A percentile compares a stretch with the other conserved stretches of the same genome.
Conservation (phyloP, 1,140 invertebrate genomes). For the Hycleus cichorii region DNA sequence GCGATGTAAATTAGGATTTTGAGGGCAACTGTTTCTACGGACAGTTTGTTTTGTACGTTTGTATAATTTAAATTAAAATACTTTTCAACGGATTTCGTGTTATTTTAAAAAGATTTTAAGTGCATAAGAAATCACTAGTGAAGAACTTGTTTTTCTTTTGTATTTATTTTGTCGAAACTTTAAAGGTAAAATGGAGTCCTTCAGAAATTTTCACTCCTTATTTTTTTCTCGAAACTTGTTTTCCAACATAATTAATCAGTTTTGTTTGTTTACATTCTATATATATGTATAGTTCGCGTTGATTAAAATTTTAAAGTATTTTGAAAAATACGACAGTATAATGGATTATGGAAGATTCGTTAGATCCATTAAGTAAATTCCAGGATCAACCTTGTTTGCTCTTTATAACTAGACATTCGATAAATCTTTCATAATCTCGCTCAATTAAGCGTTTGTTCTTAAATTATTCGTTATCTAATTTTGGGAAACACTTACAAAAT, state of each 20-base stretch:
- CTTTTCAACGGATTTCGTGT: slow-evolving; percentile 13
- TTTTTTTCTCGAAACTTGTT: background rate
- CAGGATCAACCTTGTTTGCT: slow-evolving; percentile 9
- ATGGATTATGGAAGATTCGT: slow-evolving; percentile 5
- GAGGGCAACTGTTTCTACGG: slow-evolving; percentile 9
- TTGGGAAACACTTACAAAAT: slow-evolving; percentile 11
- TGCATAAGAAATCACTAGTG: slow-evolving; percentile 11
- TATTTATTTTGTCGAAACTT: slow-evolving; percentile 12
- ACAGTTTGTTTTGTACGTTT: slow-evolving; percentile 14
- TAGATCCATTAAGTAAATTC: slow-evolving; percentile 10
- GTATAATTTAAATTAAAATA: slow-evolving; percentile 14
- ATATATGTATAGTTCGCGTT: background rate
- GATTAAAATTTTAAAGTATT: background rate
- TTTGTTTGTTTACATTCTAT: too few species aligned
- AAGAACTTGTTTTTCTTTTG: slow-evolving; percentile 3
- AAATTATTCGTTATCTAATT: slow-evolving; percentile 13
- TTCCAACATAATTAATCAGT: too few species aligned
- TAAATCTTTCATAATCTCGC: slow-evolving; percentile 7
- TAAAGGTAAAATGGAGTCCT: slow-evolving; percentile 1
- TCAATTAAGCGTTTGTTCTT: slow-evolving; percentile 8
- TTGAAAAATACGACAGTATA: background rate
- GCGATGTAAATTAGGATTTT: slow-evolving; percentile 18
- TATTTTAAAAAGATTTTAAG: slow-evolving; percentile 14
- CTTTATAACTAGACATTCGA: slow-evolving; percentile 3
- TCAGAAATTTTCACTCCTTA: background rate